Percentiles rank a stretch among this genome's conserved stretches.
Evolutionary conservation across 2,888 invertebrate genomes (phyloP).

Genomic region (Sesamia inferens): DNA sequence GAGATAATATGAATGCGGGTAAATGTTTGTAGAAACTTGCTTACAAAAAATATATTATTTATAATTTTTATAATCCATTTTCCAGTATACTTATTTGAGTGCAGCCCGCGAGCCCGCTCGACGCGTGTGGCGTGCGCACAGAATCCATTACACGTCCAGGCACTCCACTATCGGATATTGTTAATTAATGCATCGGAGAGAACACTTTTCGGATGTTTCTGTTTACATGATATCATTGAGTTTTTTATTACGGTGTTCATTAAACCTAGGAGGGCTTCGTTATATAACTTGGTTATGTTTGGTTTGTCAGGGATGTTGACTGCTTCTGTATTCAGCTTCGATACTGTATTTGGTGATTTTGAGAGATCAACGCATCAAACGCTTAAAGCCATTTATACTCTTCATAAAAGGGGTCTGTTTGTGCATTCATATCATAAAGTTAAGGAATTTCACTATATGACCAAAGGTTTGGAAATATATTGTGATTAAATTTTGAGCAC

Average conservation of each 20-base stretch:
- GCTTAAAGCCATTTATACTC: neutral
- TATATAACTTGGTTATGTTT: constrained; percentile 7
- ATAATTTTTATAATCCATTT: constrained; percentile 4
- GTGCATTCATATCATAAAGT: constrained; percentile 9
- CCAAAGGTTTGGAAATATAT: constrained; percentile 14
- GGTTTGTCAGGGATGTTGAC: neutral
- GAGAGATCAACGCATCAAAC: neutral
- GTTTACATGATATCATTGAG: constrained; percentile 40
- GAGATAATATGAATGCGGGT: no score
- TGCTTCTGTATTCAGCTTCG: neutral
- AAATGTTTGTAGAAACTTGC: no score
- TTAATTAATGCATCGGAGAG: constrained; percentile 62
- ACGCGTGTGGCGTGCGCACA: constrained; percentile 23
- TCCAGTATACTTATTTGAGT: constrained; percentile 3
- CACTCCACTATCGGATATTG: constrained; percentile 59
- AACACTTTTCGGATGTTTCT: constrained; percentile 54
- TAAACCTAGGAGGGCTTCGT: constrained; percentile 14
- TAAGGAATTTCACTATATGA: constrained; percentile 1
- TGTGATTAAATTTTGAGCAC: constrained; percentile 3
- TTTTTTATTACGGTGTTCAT: constrained; percentile 40
- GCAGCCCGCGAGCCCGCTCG: constrained; percentile 14
- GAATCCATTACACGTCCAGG: constrained; percentile 57
- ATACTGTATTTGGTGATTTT: neutral
- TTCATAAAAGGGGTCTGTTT: neutral
- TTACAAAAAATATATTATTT: no score